phyloP scores from a whole-genome alignment of 2,797 vertebrate species.

The Carcharodon carcharias region DNA sequence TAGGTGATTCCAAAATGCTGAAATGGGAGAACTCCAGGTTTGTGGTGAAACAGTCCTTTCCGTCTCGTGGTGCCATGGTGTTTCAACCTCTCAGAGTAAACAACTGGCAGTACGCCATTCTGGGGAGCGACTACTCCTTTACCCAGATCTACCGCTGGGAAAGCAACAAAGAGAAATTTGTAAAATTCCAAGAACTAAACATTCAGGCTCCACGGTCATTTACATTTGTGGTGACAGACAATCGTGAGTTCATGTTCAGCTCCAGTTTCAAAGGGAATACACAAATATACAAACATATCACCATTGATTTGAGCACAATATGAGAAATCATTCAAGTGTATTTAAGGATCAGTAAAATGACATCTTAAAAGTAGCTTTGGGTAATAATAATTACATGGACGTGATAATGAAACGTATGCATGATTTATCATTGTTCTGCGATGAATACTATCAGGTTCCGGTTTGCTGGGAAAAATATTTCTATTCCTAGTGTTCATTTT shows the following conservation, averaged over 20 bases:
- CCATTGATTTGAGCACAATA: slow-evolving; percentile 37
- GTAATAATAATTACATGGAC: slow-evolving; percentile 32
- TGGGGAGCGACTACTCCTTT: slow-evolving; percentile 39
- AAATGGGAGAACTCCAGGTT: slow-evolving; percentile 37
- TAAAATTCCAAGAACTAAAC: slow-evolving; percentile 39
- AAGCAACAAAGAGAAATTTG: slow-evolving; percentile 32
- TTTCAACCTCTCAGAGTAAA: slow-evolving; percentile 34
- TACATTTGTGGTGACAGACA: slow-evolving; percentile 35
- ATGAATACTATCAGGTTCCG: slow-evolving; percentile 21
- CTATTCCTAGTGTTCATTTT: slow-evolving; percentile 23
- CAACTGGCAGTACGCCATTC: slow-evolving; percentile 37
- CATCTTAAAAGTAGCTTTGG: slow-evolving; percentile 32
- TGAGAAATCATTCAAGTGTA: background rate
- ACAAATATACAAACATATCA: slow-evolving; percentile 36
- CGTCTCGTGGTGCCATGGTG: slow-evolving; percentile 37
- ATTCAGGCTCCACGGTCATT: slow-evolving; percentile 38
- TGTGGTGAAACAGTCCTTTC: slow-evolving; percentile 35
- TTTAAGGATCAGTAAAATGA: slow-evolving; percentile 12
- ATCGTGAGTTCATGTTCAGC: slow-evolving; percentile 37
- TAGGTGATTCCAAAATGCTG: slow-evolving; percentile 39
- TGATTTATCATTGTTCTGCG: slow-evolving; percentile 35
- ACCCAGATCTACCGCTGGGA: slow-evolving; percentile 39
- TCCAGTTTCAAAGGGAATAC: slow-evolving; percentile 39
- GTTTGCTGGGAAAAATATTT: slow-evolving; percentile 22
- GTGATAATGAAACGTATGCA: slow-evolving; percentile 19